Evolutionary conservation across 2,797 vertebrate species (phyloP).

Genomic region (Pseudochirops corinnae): DNA sequence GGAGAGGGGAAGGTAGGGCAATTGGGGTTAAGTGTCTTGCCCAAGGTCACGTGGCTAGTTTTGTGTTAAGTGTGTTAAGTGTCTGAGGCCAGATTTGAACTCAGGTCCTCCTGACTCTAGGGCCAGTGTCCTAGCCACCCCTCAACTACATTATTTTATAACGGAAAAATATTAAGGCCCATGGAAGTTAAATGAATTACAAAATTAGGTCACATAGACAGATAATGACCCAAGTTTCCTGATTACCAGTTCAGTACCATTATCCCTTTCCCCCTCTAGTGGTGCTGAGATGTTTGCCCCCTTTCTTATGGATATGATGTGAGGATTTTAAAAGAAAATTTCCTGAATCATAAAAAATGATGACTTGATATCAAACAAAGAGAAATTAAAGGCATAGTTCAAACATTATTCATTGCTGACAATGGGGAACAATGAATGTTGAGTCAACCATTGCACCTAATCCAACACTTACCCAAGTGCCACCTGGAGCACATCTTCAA

Average conservation of each 20-base stretch:
- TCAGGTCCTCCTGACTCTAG: too few species aligned
- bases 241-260: neutral
- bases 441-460: neutral
- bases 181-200: neutral
- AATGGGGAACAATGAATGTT: neutral
- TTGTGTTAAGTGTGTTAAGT: too few species aligned
- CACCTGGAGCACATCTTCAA: neutral
- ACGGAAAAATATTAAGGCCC: neutral
- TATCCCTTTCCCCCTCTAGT: neutral
- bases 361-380: neutral
- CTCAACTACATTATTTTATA: neutral
- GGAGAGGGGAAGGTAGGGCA: too few species aligned
- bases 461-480: neutral
- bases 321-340: neutral
- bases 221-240: neutral
- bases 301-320: neutral
- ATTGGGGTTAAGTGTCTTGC: too few species aligned
- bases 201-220: neutral
- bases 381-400: neutral
- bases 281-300: neutral
- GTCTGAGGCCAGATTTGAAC: too few species aligned
- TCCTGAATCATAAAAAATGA: neutral
- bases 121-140: too few species aligned
- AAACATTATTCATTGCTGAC: neutral
- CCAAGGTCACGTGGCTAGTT: too few species aligned